Base-by-base conservation (phyloP, 2,113 vertebrate genomes). In the Embiotoca jacksoni region DNA sequence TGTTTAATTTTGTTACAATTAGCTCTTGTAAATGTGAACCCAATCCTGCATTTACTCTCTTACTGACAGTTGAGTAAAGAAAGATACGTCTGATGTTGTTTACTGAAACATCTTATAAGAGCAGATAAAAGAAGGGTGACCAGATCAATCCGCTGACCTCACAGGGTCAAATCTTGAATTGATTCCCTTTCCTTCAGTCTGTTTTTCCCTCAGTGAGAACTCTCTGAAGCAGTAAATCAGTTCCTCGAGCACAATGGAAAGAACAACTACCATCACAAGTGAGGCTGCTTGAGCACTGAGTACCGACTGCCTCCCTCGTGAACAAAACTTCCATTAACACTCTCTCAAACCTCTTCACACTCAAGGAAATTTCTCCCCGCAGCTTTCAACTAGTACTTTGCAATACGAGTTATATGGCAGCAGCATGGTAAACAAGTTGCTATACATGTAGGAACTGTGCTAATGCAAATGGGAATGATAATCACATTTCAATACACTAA, bases 141-240 rank as follows among this genome's bases (percentile, higher is more conserved):
- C 41, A 65, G 69, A 90, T 90, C 87, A 85, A 87, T 89, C 68
- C 37, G 68, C 78, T 75, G 85, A 83, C 85, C 83, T 83, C 65
- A 23, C 15, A 59, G 67, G 84, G 89, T 89, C 82, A 87, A 50
- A 82, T 79, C 81, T 33, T 1, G 46, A 80, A 87, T 88, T 79
- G 87, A 87, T 88, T 92, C 79, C 46, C 73, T 54, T 77, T 39
- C 57, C 52, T 89, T 66, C 75, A 80, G 23, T 23, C 23, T 23
- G 23, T 23, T 84, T 87, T 85, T 88, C 80, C 73, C 85, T 84
- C 80, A 84, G 71, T 83, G 77, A 78, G 70, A 85, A 85, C 58
- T 88, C 83, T 83, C 49, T 86, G 81, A 87, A 86, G 78, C 78
- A 87, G 75, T 84, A 83, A 85, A 89, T 86, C 54, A 83, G 82